A percentile compares a stretch with the other conserved stretches of the same genome.
Conservation (phyloP, 2,797 vertebrate genomes). For the Tokudaia muenninki region DNA sequence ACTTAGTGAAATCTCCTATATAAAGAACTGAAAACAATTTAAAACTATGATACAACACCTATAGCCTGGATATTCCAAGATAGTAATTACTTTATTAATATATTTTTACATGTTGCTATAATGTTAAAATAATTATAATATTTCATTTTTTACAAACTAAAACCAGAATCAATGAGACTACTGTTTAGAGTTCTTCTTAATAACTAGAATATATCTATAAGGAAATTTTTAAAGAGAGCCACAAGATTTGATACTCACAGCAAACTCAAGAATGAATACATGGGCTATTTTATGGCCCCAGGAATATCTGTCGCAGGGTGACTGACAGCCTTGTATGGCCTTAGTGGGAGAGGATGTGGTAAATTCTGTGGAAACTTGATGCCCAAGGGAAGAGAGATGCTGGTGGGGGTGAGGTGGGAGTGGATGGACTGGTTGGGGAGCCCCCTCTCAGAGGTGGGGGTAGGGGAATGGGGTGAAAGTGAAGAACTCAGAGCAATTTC, state of each 20-base stretch:
- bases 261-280: neutral
- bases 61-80: neutral
- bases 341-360: no score
- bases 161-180: neutral
- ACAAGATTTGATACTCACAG: neutral
- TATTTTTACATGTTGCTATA: conserved; percentile 11
- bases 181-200: neutral
- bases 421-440: neutral
- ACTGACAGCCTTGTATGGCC: neutral
- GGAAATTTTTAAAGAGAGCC: neutral
- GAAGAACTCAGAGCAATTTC: neutral
- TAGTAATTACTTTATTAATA: neutral
- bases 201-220: neutral
- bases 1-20: neutral
- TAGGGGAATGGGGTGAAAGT: neutral
- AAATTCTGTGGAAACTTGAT: neutral
- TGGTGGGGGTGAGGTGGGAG: neutral
- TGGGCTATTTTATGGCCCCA: neutral
- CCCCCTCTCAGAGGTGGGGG: neutral
- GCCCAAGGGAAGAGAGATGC: no score
- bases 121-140: neutral
- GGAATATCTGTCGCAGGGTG: neutral
- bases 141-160: conserved; percentile 4
- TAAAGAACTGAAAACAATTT: neutral
- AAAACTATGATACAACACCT: neutral